Percentiles rank a stretch among this genome's conserved stretches.
These are phyloP conservation scores for Scophthalmus maximus DNA, from an alignment of 2,113 vertebrate species.

Conservation along the genomic window DNA sequence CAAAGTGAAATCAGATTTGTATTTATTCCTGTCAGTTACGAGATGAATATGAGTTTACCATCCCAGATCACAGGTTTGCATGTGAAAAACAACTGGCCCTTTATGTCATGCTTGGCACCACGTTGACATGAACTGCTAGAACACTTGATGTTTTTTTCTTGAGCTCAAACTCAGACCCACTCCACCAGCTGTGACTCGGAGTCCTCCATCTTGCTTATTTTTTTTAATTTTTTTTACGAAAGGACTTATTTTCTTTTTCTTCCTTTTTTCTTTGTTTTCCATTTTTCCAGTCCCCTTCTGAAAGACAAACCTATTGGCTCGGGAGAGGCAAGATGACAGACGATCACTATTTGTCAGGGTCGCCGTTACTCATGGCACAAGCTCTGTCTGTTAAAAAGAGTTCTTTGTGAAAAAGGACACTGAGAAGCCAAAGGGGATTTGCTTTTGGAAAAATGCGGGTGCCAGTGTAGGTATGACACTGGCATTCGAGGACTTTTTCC, in stretches of 20 bases:
- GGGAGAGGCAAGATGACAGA: constrained; percentile 50
- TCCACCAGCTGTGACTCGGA: constrained; percentile 68
- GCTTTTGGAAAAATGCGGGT: constrained; percentile 48
- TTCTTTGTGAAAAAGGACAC: constrained; percentile 10
- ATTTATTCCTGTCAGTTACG: constrained; percentile 22
- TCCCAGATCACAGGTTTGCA: constrained; percentile 31
- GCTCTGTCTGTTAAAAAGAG: constrained; percentile 47
- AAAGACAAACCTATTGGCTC: constrained; percentile 52
- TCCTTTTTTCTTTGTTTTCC: constrained; percentile 6
- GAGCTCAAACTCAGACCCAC: constrained; percentile 52
- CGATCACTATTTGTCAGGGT: constrained; percentile 52
- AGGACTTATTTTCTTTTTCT: constrained; percentile 30
- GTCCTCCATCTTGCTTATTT: constrained; percentile 63
- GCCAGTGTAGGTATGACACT: constrained; percentile 7
- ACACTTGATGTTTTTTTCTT: constrained; percentile 64
- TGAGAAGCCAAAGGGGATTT: constrained; percentile 20
- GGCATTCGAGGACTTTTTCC: constrained; percentile 32
- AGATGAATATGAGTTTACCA: constrained; percentile 20
- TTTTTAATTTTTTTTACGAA: too few relatives aligned
- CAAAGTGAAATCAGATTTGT: neutral
- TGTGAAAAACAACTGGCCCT: constrained; percentile 69
- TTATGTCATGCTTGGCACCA: constrained; percentile 73
- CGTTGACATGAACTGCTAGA: constrained; percentile 41
- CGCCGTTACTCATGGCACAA: constrained; percentile 57
- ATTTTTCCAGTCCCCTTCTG: constrained; percentile 56